phyloP scores from a whole-genome alignment of 2,113 vertebrate species.

The Rhinolophus ferrumequinum region DNA sequence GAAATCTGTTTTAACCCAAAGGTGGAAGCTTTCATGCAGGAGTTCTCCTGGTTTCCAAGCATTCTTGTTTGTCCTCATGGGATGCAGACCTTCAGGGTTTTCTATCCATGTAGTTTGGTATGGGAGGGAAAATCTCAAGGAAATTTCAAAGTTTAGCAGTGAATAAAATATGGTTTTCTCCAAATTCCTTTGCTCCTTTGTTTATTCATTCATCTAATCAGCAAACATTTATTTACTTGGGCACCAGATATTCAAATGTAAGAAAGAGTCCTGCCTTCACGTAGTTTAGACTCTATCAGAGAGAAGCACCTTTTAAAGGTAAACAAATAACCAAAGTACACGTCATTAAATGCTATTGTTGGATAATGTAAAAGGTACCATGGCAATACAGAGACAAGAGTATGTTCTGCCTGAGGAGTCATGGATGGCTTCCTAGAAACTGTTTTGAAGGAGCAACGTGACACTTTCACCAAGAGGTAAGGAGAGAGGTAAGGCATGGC shows the following conservation, averaged over 20 bases:
- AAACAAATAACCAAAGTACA: background rate
- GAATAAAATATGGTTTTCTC: background rate
- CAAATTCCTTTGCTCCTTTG: background rate
- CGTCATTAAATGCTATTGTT: rapidly evolving
- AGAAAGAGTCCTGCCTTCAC: background rate
- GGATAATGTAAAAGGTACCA: background rate
- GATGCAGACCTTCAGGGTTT: background rate
- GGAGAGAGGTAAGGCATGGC: background rate
- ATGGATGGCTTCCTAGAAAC: background rate
- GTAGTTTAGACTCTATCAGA: background rate
- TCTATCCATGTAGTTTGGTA: background rate
- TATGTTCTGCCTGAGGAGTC: background rate
- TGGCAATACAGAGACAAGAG: background rate
- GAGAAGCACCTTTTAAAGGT: background rate
- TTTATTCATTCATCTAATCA: background rate
- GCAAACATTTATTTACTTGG: background rate
- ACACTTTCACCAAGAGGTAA: background rate
- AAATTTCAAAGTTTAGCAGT: background rate
- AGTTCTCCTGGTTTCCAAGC: background rate
- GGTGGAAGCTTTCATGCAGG: background rate
- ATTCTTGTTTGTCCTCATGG: background rate
- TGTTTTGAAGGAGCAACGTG: background rate
- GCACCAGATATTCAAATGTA: background rate
- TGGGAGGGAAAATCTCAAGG: background rate
- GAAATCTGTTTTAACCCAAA: background rate